Conservation (phyloP, 2,113 vertebrate species). For the Hylia prasina region DNA sequence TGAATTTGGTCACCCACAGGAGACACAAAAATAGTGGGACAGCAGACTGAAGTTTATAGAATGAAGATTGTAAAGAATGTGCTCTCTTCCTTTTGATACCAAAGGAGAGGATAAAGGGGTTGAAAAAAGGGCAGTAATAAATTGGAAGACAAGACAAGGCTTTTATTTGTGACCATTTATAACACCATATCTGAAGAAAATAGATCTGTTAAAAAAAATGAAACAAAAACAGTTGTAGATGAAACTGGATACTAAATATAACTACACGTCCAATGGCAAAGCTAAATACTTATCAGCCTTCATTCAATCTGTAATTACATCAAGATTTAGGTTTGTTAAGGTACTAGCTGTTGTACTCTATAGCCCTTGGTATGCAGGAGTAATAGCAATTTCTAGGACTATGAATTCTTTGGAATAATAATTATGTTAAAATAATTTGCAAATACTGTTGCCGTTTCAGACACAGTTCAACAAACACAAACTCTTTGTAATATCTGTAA, state of each 20-base stretch:
- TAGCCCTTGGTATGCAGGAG: not conserved
- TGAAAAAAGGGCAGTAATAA: not conserved
- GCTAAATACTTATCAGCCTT: not conserved
- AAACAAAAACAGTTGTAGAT: not conserved
- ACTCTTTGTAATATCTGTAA: not conserved
- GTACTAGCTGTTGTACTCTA: not conserved
- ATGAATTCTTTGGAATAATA: not conserved
- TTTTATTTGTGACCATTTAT: not conserved
- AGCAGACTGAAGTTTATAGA: not conserved
- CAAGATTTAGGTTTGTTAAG: not conserved
- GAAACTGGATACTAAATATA: not conserved
- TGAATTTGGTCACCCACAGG: not conserved
- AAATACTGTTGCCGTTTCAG: not conserved
- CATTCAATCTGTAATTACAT: not conserved
- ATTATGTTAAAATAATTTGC: not conserved
- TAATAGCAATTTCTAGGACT: not conserved
- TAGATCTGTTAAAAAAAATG: not conserved
- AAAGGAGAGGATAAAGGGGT: not conserved
- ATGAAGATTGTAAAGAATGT: not conserved
- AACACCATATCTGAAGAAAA: not conserved
- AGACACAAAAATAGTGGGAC: not conserved
- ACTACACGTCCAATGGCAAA: not conserved
- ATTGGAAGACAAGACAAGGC: not conserved
- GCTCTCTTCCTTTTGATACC: not conserved
- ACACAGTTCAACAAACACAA: not conserved